A percentile compares a stretch with the other conserved stretches of the same genome.
These are phyloP conservation scores for Sinocyclocheilus rhinocerous DNA, from an alignment of 2,113 vertebrate genomes.

Conservation along the genomic window DNA sequence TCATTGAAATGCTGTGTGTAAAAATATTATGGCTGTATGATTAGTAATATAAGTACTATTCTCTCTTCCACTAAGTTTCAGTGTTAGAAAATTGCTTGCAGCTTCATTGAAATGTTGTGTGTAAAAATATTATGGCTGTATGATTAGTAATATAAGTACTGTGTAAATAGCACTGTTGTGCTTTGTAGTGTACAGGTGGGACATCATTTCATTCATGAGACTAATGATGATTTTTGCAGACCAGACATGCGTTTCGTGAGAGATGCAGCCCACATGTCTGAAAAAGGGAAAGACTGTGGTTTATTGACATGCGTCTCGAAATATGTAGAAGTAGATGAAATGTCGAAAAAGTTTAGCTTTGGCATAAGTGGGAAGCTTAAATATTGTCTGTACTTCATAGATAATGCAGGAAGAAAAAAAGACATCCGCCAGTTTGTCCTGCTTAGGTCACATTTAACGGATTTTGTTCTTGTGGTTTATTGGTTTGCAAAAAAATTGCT, in stretches of 20 bases:
- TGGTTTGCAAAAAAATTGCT: neutral
- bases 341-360: neutral
- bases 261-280: conserved; percentile 45
- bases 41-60: neutral
- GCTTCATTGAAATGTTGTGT: neutral
- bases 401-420: neutral
- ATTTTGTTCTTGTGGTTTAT: conserved; percentile 14
- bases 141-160: neutral
- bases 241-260: conserved; percentile 11
- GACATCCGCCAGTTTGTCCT: conserved; percentile 2
- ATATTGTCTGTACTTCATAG: neutral
- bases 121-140: neutral
- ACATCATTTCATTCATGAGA: neutral
- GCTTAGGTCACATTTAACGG: neutral
- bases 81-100: too few relatives aligned
- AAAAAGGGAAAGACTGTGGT: conserved; percentile 43
- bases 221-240: neutral
- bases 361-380: neutral
- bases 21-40: neutral
- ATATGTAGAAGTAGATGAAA: neutral
- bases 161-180: neutral
- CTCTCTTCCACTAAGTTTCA: neutral
- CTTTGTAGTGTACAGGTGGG: neutral
- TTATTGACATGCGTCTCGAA: neutral
- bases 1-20: neutral